Base-by-base conservation (phyloP, 1,140 invertebrate genomes). In the Calliphora vicina region DNA sequence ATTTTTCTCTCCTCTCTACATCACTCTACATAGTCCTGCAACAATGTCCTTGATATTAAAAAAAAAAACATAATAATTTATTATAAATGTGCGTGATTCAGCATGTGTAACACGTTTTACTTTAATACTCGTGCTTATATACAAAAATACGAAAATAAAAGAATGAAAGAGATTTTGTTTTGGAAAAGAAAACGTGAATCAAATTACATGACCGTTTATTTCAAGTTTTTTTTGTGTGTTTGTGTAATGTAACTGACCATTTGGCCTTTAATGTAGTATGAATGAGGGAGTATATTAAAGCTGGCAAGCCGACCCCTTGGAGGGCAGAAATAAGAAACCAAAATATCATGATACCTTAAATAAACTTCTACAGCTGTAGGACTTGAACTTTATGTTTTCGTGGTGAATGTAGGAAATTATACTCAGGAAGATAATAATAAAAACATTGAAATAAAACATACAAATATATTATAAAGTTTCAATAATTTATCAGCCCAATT, bases 21-120 rank as follows among this genome's bases (percentile, higher is more conserved):
- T 57, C 13, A 17, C n/a, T n/a, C n/a, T 57, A 35, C 10, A 35
- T 8, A 35, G 35, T 35, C 35, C 61, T 67, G 61, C n/a, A 20
- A 67, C n/a, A 67, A 67, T 67, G 61, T 67, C 61, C 61, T 67
- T 67, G 61, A 67, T 67, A 67, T 67, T 20, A 20, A 67, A 67
- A 25, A 1, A 17, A 25, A 67, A 57, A 6, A n/a, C 45, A 57
- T 57, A 6, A n/a, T 57, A 57, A 67, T 67, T 67, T 67, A 67
- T 67, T 67, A 12, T 20, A 25, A 67, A 67, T 23, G n/a, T 67
- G 61, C 61, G 61, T 67, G 20, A 67, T 67, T 67, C 61, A 67
- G 61, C 61, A 67, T 67, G 23, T 67, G 61, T 23, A 67, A 12
- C 61, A 67, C 61, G 61, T 67, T 67, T 17, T 57, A n/a, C 15